phyloP scores from a whole-genome alignment of 2,113 vertebrate genomes.

The Mesocricetus auratus region DNA sequence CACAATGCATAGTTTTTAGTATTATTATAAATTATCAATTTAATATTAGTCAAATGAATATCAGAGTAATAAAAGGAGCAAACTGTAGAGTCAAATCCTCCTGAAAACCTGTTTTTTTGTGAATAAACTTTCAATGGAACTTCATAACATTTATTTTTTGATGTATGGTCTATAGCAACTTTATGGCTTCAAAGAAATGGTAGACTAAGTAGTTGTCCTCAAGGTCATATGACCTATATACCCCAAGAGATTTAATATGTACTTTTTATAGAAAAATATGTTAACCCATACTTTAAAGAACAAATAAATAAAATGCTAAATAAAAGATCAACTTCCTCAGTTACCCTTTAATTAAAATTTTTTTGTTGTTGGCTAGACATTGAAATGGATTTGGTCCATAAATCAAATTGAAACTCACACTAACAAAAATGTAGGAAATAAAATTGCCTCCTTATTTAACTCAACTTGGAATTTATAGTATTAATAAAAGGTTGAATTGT shows the following conservation, averaged over 20 bases:
- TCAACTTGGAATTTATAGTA: background rate
- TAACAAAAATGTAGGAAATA: background rate
- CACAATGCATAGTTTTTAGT: background rate
- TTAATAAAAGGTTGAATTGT: background rate
- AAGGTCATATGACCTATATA: background rate
- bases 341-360: constrained; percentile 26
- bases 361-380: background rate
- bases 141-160: background rate
- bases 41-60: constrained; percentile 30
- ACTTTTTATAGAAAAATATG: background rate
- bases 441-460: background rate
- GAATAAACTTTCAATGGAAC: background rate
- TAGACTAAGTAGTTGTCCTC: background rate
- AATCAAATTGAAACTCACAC: constrained; percentile 3
- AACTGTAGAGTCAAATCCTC: background rate
- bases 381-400: background rate
- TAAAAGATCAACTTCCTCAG: background rate
- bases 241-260: background rate
- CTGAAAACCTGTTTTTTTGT: background rate
- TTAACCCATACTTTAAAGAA: background rate
- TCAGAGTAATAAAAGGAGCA: constrained; percentile 7
- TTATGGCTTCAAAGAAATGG: background rate
- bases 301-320: background rate
- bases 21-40: background rate
- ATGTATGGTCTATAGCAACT: background rate